Evolutionary conservation across 2,113 vertebrate genomes (phyloP), one percentile per base, ranked within the genome.

Genomic region (Salvelinus namaycush): DNA sequence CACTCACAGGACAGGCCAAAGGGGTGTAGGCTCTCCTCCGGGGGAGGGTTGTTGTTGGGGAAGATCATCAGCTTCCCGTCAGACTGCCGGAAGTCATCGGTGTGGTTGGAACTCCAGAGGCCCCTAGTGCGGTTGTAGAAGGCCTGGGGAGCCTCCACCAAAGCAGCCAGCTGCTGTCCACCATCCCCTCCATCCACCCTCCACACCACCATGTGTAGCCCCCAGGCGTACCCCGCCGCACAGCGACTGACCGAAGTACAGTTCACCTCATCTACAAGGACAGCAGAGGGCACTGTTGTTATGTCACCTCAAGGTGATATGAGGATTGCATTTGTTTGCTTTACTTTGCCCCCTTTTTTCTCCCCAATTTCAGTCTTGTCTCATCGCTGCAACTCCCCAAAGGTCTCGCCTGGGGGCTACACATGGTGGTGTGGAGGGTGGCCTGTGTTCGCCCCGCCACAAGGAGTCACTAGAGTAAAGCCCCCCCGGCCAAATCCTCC

Each of bases 1-100:
- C 18, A 93, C 94, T 88, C 85, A 95, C 95, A 95, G 81, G 94
- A 94, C 72, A 93, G 57, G 74, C 94, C 92, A n/a, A 95, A 95
- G 11, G n/a, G 0, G 48, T 90, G 84, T 70, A 95, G 84, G 39
- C 44, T 81, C 76, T 90, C 87, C 76, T 94, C 92, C 3, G 88
- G 22, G 1, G 90, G 93, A 4, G 81, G 27, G 69, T 72, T 90
- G 76, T 75, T 83, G 59, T 87, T 74, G 0, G 14, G 20, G 0
- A 75, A 87, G 39, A 8, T 60, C 51, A 94, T 70, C 62, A 86
- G 65, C 51, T 76, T 86, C 20, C 94, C 90, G 59, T 94, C 89
- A 1, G 94, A 94, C 79, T 91, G 92, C 60, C 93, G 90, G 83
- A 95, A 94, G 68, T 94, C 94, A 5, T 94, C 90, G 0, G 83